phyloP scores from a whole-genome alignment of 92 coral and sea anemone genomes.

The Phenganax stokvisi region DNA sequence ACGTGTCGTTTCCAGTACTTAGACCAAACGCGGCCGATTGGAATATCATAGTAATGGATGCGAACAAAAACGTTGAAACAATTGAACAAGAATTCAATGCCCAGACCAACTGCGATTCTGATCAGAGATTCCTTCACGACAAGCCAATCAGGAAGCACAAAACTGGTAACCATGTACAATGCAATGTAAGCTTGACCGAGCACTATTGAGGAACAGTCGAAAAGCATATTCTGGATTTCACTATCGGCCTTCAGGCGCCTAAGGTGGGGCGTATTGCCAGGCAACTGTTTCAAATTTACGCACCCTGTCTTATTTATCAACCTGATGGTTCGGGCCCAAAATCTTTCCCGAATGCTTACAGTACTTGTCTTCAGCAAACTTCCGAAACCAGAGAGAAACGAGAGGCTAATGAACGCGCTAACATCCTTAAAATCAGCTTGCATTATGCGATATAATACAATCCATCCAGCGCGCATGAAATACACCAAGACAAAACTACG shows the following conservation, averaged over 20 bases:
- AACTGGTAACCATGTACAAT: background rate
- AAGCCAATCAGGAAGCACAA: background rate
- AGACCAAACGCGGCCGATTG: conserved; percentile 53
- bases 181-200: background rate
- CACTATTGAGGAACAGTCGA: conserved; percentile 45
- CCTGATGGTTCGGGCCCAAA: conserved; percentile 22
- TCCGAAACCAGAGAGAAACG: conserved; percentile 51
- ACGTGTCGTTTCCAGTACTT: conserved; percentile 50
- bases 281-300: conserved; percentile 14
- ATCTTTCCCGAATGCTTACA: conserved; percentile 55
- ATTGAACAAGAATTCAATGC: conserved; percentile 58
- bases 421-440: conserved; percentile 62
- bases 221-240: conserved; percentile 59
- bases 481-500: conserved; percentile 44
- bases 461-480: conserved; percentile 38
- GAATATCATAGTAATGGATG: conserved; percentile 40
- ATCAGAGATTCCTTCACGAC: conserved; percentile 30
- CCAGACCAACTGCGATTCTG: conserved; percentile 54
- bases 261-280: conserved; percentile 52
- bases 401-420: conserved; percentile 47
- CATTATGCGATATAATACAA: conserved; percentile 55
- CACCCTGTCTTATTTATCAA: conserved; percentile 24
- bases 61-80: conserved; percentile 49
- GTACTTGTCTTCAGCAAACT: conserved; percentile 57
- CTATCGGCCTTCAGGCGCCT: conserved; percentile 71